A percentile compares a stretch with the other conserved stretches of the same genome.
phyloP scores from a whole-genome alignment of 1,140 invertebrate species.

The Drosophila kepulauana region DNA sequence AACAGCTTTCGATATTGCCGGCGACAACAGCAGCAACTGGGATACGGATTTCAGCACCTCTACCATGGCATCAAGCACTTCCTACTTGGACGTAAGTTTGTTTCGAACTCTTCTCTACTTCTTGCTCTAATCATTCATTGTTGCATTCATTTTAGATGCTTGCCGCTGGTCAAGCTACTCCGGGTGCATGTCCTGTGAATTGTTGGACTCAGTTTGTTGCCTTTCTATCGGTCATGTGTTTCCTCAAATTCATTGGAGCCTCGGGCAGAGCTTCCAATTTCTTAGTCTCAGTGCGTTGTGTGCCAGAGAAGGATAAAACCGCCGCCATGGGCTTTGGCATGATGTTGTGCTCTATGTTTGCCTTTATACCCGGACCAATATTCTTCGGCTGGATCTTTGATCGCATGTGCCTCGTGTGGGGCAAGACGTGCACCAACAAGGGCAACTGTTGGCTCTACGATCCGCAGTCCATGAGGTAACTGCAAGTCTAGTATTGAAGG shows the following conservation, averaged over 20 bases:
- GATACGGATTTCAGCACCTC: conserved; percentile 6
- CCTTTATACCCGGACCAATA: conserved; percentile 90
- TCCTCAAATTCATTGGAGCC: conserved; percentile 89
- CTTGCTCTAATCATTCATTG: not conserved
- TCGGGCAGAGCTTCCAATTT: conserved; percentile 90
- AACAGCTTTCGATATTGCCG: conserved; percentile 55
- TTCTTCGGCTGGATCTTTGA: conserved; percentile 90
- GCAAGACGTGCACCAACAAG: conserved; percentile 89
- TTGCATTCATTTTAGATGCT: not conserved
- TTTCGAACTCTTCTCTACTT: not conserved
- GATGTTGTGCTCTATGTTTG: conserved; percentile 89
- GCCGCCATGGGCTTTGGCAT: conserved; percentile 90
- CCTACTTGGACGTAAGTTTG: conserved; percentile 50
- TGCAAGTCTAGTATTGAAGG: conserved; percentile 4
- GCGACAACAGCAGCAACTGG: conserved; percentile 45
- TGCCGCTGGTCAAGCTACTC: conserved; percentile 85
- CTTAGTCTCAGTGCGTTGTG: conserved; percentile 89
- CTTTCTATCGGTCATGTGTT: conserved; percentile 89
- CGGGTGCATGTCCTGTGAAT: conserved; percentile 89
- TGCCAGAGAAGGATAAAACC: conserved; percentile 90
- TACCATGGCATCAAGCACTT: not conserved
- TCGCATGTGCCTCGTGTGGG: conserved; percentile 90
- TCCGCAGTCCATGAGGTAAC: conserved; percentile 88
- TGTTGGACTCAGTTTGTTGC: conserved; percentile 89
- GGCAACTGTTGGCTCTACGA: conserved; percentile 92